Evolutionary conservation across 2,888 invertebrate genomes (phyloP), one percentile per base, ranked within the genome.

Genomic region (Nineta flava): DNA sequence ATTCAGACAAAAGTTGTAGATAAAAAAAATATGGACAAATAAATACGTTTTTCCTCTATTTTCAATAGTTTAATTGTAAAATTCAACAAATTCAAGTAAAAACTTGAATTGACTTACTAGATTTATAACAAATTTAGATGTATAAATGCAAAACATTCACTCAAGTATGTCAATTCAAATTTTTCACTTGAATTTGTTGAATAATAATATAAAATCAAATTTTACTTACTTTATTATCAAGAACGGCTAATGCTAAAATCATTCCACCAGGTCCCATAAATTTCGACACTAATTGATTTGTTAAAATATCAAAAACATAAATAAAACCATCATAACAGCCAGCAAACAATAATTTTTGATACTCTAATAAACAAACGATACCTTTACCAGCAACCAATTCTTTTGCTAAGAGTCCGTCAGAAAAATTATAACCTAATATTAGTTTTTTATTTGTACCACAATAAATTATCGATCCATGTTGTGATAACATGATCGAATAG

Each of bases 281-380:
- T 54, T 75, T 76, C 32, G 79, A 79, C 50, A 81, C 60, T 55
- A 77, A 75, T 48, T 61, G 62, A 10, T 74, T 66, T 2, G 65
- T 62, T 51, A 63, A 62, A 55, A 74, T 73, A 54, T 78, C 70
- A 64, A 79, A 80, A 52, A 84, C 74, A 63, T 85, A 86, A 57
- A 87, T 77, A 61, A 76, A 79, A 52, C 86, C 86, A 67, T 85
- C 83, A 63, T 84, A 83, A 67, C 85, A 86, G 55, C 84, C 85
- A 42, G 82, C 80, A 65, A 78, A 71, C 53, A 82, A 65, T 40
- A 79, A 69, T 38, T 80, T 76, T 55, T 76, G 73, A 42, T 74
- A 71, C 47, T 79, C 67, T 51, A 77, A 76, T 71, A 87, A 73
- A 53, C 84, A 82, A 38, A 83, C 79, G 45, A 83, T 80, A 13